Evolutionary conservation across 2,797 vertebrate species (phyloP).

Genomic region (Pogonophryne albipinna): DNA sequence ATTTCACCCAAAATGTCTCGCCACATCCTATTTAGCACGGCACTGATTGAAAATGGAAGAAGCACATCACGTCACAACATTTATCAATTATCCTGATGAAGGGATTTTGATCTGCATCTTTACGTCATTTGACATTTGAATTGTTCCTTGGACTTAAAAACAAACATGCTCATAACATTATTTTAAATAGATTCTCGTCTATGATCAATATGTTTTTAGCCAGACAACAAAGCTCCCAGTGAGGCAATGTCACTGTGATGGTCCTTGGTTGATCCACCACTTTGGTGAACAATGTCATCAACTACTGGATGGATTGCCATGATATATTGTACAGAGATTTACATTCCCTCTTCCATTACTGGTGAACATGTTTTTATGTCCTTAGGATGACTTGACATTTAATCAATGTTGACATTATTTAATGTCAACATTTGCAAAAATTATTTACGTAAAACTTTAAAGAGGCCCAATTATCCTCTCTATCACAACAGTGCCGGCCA

Average conservation of each 20-base stretch:
- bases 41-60: constrained; percentile 26
- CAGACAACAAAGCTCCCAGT: neutral
- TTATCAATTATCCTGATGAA: neutral
- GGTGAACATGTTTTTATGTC: too few relatives aligned
- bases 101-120: neutral
- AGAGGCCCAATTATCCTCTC: too few relatives aligned
- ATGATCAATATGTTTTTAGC: neutral
- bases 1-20: neutral
- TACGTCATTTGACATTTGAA: neutral
- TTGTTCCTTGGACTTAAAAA: constrained; percentile 7
- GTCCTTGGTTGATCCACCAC: neutral
- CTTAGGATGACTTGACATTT: too few relatives aligned
- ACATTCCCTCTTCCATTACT: neutral
- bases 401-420: too few relatives aligned
- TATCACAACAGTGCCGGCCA: too few relatives aligned
- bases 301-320: neutral
- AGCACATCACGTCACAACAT: neutral
- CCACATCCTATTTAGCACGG: constrained; percentile 11
- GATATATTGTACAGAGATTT: neutral
- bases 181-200: neutral
- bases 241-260: neutral
- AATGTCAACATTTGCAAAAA: too few relatives aligned
- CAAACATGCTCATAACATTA: neutral
- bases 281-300: neutral
- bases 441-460: too few relatives aligned